These are phyloP conservation scores for Ophioninae sp. DNA, from an alignment of 2,888 invertebrate species.

Conservation along the genomic window DNA sequence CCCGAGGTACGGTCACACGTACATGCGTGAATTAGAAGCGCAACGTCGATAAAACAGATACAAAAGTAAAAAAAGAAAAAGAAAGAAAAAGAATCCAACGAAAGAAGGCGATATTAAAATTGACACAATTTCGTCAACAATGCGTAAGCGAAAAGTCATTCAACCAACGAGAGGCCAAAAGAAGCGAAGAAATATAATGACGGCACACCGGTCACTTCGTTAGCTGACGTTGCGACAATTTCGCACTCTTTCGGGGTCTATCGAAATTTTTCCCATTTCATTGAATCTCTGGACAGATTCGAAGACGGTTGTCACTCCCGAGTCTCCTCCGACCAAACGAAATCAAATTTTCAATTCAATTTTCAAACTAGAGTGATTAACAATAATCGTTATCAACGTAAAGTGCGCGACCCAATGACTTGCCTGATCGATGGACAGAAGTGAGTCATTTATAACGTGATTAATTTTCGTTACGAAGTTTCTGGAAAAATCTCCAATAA, in stretches of 20 bases:
- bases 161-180: slow-evolving; percentile 14
- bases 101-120: slow-evolving; percentile 19
- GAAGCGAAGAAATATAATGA: slow-evolving; percentile 26
- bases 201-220: slow-evolving; percentile 8
- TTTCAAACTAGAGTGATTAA: slow-evolving; percentile 14
- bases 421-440: background rate
- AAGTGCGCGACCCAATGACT: slow-evolving; percentile 4
- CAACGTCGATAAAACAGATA: slow-evolving; percentile 11
- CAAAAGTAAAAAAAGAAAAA: background rate
- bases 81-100: too few relatives aligned
- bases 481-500: background rate
- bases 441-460: slow-evolving; percentile 16
- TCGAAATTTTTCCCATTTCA: slow-evolving; percentile 32
- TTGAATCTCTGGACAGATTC: slow-evolving; percentile 30
- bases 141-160: slow-evolving; percentile 56
- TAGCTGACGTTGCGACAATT: slow-evolving; percentile 52
- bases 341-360: background rate
- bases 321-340: background rate
- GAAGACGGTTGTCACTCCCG: slow-evolving; percentile 32
- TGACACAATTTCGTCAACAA: slow-evolving; percentile 42
- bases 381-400: background rate
- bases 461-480: background rate
- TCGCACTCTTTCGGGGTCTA: background rate
- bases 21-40: slow-evolving; percentile 37
- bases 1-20: background rate